These are phyloP conservation scores for Diceros bicornis DNA, from an alignment of 2,797 vertebrate species.

Conservation along the genomic window DNA sequence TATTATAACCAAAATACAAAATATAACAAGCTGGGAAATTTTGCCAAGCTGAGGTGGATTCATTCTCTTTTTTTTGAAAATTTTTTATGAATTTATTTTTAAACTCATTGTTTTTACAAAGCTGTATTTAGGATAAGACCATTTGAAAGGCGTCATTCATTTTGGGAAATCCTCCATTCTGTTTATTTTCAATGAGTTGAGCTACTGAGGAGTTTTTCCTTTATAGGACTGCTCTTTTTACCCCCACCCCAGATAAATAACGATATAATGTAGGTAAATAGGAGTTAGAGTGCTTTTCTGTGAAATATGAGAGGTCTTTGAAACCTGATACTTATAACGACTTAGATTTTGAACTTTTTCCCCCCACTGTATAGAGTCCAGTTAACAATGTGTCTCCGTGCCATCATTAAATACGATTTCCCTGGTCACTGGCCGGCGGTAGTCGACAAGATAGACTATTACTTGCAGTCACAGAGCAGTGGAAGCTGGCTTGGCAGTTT, in stretches of 20 bases:
- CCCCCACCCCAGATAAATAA: neutral
- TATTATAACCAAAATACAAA: slow-evolving; percentile 59
- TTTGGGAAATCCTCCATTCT: slow-evolving; percentile 29
- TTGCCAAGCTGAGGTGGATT: neutral
- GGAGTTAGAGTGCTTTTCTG: neutral
- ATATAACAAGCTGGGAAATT: slow-evolving; percentile 7
- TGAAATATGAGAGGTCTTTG: slow-evolving; percentile 8
- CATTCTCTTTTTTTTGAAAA: neutral
- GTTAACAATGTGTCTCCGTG: slow-evolving; percentile 97
- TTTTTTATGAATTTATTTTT: slow-evolving; percentile 14
- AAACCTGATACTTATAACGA: slow-evolving; percentile 16
- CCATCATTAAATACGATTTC: slow-evolving; percentile 98
- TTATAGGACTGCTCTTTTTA: neutral
- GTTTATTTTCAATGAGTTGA: slow-evolving; percentile 46
- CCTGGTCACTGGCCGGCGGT: slow-evolving; percentile 97
- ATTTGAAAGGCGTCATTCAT: slow-evolving; percentile 15
- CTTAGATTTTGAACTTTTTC: neutral
- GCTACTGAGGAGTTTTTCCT: neutral
- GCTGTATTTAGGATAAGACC: neutral
- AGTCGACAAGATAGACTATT: slow-evolving; percentile 96
- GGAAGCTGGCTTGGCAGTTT: slow-evolving; percentile 97
- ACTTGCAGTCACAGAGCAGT: slow-evolving; percentile 95
- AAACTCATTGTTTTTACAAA: neutral
- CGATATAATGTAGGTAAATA: neutral
- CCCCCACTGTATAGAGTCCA: slow-evolving; percentile 91